Base-by-base conservation (phyloP, 2,888 invertebrate genomes). In the Stegana nigrithorax region DNA sequence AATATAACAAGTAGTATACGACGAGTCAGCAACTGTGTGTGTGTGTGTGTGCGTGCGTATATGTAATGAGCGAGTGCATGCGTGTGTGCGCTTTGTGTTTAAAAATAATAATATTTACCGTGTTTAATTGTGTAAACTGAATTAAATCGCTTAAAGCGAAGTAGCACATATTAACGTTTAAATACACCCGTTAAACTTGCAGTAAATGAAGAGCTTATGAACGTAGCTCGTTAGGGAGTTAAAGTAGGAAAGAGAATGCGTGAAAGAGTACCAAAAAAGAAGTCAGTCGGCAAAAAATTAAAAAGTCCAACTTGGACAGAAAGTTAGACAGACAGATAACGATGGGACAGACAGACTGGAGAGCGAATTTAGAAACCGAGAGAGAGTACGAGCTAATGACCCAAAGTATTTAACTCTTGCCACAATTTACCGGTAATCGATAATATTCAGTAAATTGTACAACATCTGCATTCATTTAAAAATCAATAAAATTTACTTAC, bases 71-170 rank as follows among this genome's bases (percentile, higher is more conserved):
- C 27, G n/a, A n/a, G n/a, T n/a, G 27, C 19, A 17, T 32, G 57
- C 32, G 26, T 21, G 45, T 61, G 55, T 58, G 60, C 56, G 63
- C 56, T 57, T 67, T 63, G 62, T 69, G 59, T 21, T 14, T 32
- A 65, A 65, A 60, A 68, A 74, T 69, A 66, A 66, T 60, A 72
- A 64, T 67, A 76, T 74, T 76, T 73, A 72, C 63, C 69, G 67
- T 72, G 70, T 56, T 57, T 27, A 26, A 39, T 23, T 57, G 7
- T 21, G 21, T 25, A 50, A n/a, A n/a, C n/a, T n/a, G n/a, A n/a
- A 50, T 47, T 47, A 5, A 47, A 23, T 45, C n/a, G 36, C n/a
- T 36, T 36, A 36, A 36, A 47, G 8, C 23, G 14, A 12, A 10
- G 8, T 53, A 17, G 19, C 19, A 21, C 21, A 53, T 32, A 36